Evolutionary conservation across 2,797 vertebrate genomes (phyloP).

Genomic region (Hylomyscus alleni): DNA sequence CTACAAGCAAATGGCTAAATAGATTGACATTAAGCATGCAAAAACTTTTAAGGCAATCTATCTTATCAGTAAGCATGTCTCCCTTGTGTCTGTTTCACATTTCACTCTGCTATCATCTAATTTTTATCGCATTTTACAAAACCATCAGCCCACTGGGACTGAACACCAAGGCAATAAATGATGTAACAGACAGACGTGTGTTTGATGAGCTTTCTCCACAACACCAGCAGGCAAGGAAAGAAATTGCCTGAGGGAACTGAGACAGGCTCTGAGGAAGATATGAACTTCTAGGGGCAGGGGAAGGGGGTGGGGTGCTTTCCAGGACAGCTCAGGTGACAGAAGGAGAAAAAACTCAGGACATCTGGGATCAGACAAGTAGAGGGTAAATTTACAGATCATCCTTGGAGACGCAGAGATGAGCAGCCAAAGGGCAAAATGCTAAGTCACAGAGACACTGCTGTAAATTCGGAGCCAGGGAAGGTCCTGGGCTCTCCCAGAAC

Average conservation of each 20-base stretch:
- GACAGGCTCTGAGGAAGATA: neutral
- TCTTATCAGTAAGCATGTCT: neutral
- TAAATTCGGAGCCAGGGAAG: neutral
- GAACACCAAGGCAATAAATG: neutral
- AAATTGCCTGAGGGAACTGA: neutral
- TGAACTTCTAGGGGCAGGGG: neutral
- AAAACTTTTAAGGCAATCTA: conserved; percentile 10
- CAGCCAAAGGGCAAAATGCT: neutral
- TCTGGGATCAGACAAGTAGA: neutral
- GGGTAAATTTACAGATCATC: neutral
- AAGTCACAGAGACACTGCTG: neutral
- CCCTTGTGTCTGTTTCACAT: neutral
- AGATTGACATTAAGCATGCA: neutral
- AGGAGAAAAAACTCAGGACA: neutral
- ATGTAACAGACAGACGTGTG: neutral
- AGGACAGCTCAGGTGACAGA: neutral
- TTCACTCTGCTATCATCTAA: conserved; percentile 27
- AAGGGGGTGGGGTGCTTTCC: neutral
- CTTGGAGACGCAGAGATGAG: neutral
- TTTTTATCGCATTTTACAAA: conserved; percentile 47
- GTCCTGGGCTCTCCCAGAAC: conserved; percentile 21
- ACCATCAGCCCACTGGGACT: neutral
- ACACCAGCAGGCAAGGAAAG: neutral
- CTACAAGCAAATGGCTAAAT: neutral
- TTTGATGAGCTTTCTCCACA: neutral